Base-by-base conservation (phyloP, 1,140 invertebrate species). In the Magallana ariakensis region DNA sequence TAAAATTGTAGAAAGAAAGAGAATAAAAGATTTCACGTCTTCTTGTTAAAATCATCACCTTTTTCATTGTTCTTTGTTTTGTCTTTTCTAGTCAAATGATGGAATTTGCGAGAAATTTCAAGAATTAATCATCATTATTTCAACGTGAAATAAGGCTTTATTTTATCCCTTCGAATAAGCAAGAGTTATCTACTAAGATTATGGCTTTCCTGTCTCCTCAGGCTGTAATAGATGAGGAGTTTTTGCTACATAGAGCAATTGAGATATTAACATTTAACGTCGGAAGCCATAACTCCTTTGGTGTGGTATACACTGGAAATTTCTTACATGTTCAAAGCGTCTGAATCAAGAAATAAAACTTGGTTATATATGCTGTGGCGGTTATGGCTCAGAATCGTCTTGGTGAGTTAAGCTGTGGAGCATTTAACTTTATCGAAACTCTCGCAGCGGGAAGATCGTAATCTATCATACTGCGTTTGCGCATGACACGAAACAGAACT, bases 391-490 rank as follows among this genome's bases (percentile, higher is more conserved):
- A 53, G 83, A 70, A 62, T 82, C 70, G 87, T 86, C 81, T 84
- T 13, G 33, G 19, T 58, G 62, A 19, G 84, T 84, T 62, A 58
- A 84, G 82, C 80, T 62, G 85, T 81, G 46, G 46, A 88, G 46
- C 66, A 84, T 86, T 88, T 58, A 86, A 70, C 84, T 80, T 85
- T 88, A 88, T 88, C 87, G 70, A 66, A 86, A 84, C 55, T 81
- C n/a, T 84, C 85, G 9, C 87, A 88, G 87, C 87, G 82, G 85
- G 87, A 26, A 81, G 58, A 62, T 84, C 87, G 62, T 83, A 86
- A 88, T 88, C 87, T 54, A 88, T 88, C 87, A 88, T 88, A 86
- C 85, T 81, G 58, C 84, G 62, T 86, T 86, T 88, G 87, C 87
- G 87, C 87, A 88, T 88, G 87, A 88, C 87, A 86, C 75, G 62